These are phyloP conservation scores for Myripristis jacobus DNA, from an alignment of 2,797 vertebrate genomes.

Conservation along the genomic window DNA sequence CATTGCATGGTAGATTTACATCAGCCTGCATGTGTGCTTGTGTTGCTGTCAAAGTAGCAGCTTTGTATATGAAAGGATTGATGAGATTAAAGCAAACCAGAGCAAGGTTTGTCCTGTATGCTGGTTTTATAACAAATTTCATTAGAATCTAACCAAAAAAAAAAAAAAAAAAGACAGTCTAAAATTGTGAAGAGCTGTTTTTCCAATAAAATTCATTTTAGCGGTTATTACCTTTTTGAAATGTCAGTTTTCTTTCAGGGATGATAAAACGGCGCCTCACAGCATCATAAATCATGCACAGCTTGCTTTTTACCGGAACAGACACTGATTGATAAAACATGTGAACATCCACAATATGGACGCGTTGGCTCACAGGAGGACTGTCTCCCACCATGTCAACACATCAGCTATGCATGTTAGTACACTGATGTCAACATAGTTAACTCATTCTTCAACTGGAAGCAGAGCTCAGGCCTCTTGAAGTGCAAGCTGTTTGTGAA, in stretches of 20 bases:
- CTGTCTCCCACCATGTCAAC: constrained; percentile 27
- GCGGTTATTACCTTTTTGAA: constrained; percentile 10
- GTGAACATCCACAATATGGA: constrained; percentile 24
- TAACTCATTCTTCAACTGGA: constrained; percentile 17
- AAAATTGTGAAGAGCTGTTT: not conserved
- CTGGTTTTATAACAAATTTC: not conserved
- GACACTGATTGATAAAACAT: not conserved
- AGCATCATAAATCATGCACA: constrained; percentile 29
- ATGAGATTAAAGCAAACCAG: too few relatives aligned
- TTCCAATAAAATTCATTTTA: not conserved
- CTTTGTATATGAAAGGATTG: not conserved
- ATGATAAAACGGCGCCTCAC: constrained; percentile 11
- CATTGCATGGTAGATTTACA: not conserved
- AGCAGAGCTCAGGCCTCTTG: constrained; percentile 13
- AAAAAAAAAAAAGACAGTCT: not conserved
- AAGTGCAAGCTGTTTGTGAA: constrained; percentile 36
- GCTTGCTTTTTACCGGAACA: constrained; percentile 5
- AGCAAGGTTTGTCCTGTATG: too few relatives aligned
- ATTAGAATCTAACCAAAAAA: not conserved
- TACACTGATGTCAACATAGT: not conserved
- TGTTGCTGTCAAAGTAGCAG: not conserved
- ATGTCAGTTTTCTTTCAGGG: constrained; percentile 19
- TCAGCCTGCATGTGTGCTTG: not conserved
- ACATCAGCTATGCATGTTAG: not conserved
- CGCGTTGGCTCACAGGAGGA: constrained; percentile 25